phyloP scores from a whole-genome alignment of 2,113 vertebrate genomes.

The Lophochroa leadbeateri region DNA sequence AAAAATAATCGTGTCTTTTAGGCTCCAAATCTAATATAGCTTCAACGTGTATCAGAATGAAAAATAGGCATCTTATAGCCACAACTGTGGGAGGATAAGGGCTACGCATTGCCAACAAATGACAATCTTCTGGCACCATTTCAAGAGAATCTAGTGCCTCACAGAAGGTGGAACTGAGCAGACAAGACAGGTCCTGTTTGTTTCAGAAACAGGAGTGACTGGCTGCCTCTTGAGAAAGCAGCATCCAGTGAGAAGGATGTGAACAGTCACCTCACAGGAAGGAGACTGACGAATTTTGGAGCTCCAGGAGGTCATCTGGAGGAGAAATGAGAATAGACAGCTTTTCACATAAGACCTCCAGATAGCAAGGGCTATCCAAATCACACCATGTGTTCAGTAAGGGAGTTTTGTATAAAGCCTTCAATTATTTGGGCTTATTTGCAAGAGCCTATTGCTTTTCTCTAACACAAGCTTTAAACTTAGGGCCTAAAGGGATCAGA shows the following conservation, averaged over 20 bases:
- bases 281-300: conserved; percentile 10
- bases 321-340: neutral
- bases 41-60: neutral
- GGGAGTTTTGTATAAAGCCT: neutral
- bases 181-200: conserved; percentile 34
- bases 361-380: neutral
- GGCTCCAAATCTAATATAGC: neutral
- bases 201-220: conserved; percentile 22
- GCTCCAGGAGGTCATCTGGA: conserved; percentile 17
- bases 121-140: conserved; percentile 4
- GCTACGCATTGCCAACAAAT: neutral
- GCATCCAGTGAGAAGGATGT: neutral
- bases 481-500: neutral
- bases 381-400: neutral
- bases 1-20: neutral
- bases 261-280: neutral
- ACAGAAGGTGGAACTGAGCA: conserved; percentile 15
- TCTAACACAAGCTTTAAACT: neutral
- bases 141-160: neutral
- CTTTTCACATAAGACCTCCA: neutral
- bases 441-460: neutral
- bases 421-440: neutral
- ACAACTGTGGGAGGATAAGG: neutral
- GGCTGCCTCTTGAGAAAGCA: conserved; percentile 24
- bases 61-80: neutral